Evolutionary conservation across 1,140 invertebrate genomes (phyloP), one percentile per base, ranked within the genome.

Genomic region (Drosophila truncata): DNA sequence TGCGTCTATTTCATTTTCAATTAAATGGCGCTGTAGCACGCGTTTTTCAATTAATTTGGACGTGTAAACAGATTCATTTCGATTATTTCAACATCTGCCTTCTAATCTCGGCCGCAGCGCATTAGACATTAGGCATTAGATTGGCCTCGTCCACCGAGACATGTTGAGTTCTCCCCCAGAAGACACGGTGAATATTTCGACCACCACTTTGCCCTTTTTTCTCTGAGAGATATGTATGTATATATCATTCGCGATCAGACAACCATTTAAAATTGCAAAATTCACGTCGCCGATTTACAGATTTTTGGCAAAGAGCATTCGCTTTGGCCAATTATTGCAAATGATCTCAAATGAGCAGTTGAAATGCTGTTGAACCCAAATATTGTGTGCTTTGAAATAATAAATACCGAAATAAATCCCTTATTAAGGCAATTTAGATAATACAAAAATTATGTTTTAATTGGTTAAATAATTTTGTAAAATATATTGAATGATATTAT

Each of bases 21-120:
- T 91, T 91, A 91, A 91, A 91, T 87, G 87, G 87, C 86, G 86
- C 87, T 86, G 86, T 61, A 25, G 76, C 74, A 77, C 66, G 70
- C 87, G 71, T 67, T 91, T 91, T 91, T 91, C 91, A 91, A 91
- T 91, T 91, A 84, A 90, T 82, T 92, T 85, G 33, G 67, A 90
- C 86, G 91, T 92, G 91, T 91, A 92, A 92, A 92, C 91, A 91
- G 91, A 92, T 91, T 91, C 83, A 91, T 91, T 91, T 91, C 86
- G 83, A 92, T 88, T 91, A 88, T 92, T 92, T 92, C 91, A 92
- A 91, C 91, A 92, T 92, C 70, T 86, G 85, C 86, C 66, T 73
- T 73, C 77, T 78, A 87, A 87, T 87, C 84, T 69, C 41, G 46
- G 23, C 59, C 60, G 47, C 63, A 72, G 67, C 61, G 61, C 80